A percentile compares a stretch with the other conserved stretches of the same genome.
Evolutionary conservation across 2,113 vertebrate species (phyloP).

Genomic region (Cryptomyrus ogoouensis): DNA sequence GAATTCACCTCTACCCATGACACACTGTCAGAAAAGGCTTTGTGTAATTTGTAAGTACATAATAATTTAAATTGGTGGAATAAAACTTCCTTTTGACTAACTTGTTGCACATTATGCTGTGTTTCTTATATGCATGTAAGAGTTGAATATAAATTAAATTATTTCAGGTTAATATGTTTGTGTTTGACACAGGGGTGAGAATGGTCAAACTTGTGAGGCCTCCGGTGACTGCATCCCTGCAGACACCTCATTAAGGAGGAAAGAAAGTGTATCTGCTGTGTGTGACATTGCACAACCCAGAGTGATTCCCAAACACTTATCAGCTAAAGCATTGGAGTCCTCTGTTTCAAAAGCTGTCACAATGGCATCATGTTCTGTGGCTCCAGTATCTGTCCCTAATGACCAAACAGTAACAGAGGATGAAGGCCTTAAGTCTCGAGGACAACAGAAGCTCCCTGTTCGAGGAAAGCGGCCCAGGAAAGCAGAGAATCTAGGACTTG

Average conservation of each 20-base stretch:
- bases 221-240: conserved; percentile 43
- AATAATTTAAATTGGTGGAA: neutral
- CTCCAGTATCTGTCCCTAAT: conserved; percentile 24
- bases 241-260: conserved; percentile 55
- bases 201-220: conserved; percentile 29
- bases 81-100: neutral
- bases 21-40: neutral
- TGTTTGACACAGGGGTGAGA: conserved; percentile 52
- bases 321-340: conserved; percentile 31
- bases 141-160: neutral
- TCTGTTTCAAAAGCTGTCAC: conserved; percentile 16
- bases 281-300: conserved; percentile 60
- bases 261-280: conserved; percentile 61
- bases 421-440: conserved; percentile 4
- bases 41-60: conserved; percentile 30
- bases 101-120: neutral
- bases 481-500: neutral
- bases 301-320: conserved; percentile 37
- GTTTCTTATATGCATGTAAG: neutral
- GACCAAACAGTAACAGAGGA: conserved; percentile 36
- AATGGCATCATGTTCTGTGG: conserved; percentile 18
- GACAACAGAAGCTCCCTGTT: neutral
- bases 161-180: conserved; percentile 13
- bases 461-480: neutral
- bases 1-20: neutral